phyloP scores from a whole-genome alignment of 2,113 vertebrate genomes.

The Sus scrofa region T2T-Sscrofa CM000818.6:120648501-120649000 shows the following conservation, averaged over 20 bases:
- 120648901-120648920: neutral
- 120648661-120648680: neutral
- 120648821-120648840: neutral
- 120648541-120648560: neutral
- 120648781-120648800: neutral
- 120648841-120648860: neutral
- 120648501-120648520: neutral
- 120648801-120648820: neutral
- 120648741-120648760: neutral
- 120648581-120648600: neutral
- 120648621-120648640: neutral
- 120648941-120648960: neutral
- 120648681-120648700: neutral
- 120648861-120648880: neutral
- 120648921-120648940: neutral
- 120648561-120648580: neutral
- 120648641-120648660: neutral
- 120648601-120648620: neutral
- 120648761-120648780: neutral
- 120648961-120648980: neutral
- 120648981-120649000: neutral
- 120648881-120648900: neutral
- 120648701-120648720: neutral
- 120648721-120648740: neutral
- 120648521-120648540: neutral